Base-by-base conservation (phyloP, 2,888 invertebrate genomes). In the Cataglyphis altisquamis region DNA sequence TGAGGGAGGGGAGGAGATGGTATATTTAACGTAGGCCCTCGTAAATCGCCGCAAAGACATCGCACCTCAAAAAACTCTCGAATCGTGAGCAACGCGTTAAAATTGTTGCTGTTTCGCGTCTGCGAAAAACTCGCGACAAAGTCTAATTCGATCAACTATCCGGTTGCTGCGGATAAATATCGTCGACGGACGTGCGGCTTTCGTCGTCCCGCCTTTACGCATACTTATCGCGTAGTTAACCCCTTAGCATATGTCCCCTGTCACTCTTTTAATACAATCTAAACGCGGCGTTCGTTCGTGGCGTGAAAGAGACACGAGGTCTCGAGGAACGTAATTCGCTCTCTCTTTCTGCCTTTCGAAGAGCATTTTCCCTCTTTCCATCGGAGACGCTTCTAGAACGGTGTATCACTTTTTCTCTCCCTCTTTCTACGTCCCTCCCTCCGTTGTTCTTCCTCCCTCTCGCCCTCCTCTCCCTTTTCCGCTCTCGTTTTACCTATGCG, bases 251-350 rank as follows among this genome's bases (percentile, higher is more conserved):
- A 63, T 84, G 87, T 87, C 73, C 72, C 45, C 67, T 81, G 86
- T 84, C 86, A 85, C 63, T 82, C 74, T 89, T 84, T 89, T 81
- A 83, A 87, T 84, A 87, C 86, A 74, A 41, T 87, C 72, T 88
- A 85, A 87, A 88, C 85, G 74, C 45, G 70, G 21, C 45, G 55
- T 15, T 52, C 64, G 36, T 64, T 66, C 63, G 66, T 18, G 52
- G 72, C 81, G 74, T 41, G 25, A 81, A 83, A 86, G 60, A 62
- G 83, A 83, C 60, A 48, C 74, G 32, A 12, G 45, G 63, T 74
- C 73, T 48, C 80, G 82, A n/a, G 29, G 21, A 62, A 55, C 55
- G 63, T 45, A 57, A 82, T 60, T 77, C 66, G 55, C 57, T 25
- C 45, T 25, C 3, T 21, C 25, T 57, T 32, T 63, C n/a, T 12